Conservation (phyloP, 1,140 invertebrate genomes). For the Heliconius eleuchia region DNA sequence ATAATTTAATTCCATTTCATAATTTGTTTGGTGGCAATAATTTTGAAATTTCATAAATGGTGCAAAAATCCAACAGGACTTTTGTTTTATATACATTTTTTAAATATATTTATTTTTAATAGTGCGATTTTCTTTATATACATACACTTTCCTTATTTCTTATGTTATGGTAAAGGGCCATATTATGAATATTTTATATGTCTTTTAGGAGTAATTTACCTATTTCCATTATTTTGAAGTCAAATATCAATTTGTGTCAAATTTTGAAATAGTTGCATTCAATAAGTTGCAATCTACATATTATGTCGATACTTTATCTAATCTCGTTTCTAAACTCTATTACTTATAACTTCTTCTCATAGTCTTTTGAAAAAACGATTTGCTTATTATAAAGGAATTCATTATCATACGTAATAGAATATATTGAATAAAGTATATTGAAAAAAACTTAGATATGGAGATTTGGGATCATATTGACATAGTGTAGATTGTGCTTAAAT, state of each 20-base stretch:
- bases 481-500: constrained; percentile 16
- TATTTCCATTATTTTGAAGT: not conserved
- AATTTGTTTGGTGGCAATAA: not conserved
- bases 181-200: not conserved
- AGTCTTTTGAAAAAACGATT: not conserved
- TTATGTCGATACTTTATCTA: not conserved
- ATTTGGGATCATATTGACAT: not conserved
- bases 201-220: not conserved
- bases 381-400: not conserved
- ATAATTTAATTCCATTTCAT: not conserved
- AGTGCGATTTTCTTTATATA: not conserved
- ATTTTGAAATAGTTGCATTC: constrained; percentile 12
- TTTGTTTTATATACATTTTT: not conserved
- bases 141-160: not conserved
- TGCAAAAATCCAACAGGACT: not conserved
- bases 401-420: not conserved
- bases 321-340: not conserved
- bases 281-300: constrained; percentile 10
- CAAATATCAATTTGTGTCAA: not conserved
- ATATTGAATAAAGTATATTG: not conserved
- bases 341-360: not conserved
- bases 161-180: not conserved
- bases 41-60: not conserved
- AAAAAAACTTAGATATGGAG: not conserved
- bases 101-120: too few species aligned